Conservation (phyloP, 2,797 vertebrate species). For the Rhinogobio ventralis region DNA sequence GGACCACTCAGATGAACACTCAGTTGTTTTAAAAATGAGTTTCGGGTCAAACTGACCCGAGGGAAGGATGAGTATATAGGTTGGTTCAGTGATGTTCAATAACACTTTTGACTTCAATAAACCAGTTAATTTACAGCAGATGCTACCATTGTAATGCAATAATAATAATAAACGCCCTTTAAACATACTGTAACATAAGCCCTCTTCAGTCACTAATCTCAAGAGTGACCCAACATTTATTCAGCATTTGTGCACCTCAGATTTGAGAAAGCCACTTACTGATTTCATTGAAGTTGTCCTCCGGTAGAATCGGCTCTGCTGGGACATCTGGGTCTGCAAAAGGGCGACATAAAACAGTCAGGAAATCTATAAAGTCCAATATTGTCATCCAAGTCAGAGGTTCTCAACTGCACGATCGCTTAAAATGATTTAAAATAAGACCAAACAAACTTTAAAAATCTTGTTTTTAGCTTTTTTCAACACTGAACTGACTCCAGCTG, state of each 20-base stretch:
- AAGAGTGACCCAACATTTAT: background rate
- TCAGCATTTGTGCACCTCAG: background rate
- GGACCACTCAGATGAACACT: too few species aligned
- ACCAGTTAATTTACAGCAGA: background rate
- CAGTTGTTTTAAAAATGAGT: too few species aligned
- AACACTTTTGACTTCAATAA: background rate
- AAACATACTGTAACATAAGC: background rate
- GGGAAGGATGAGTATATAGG: background rate
- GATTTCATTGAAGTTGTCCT: constrained; percentile 75
- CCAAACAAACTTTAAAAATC: too few species aligned
- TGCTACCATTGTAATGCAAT: background rate
- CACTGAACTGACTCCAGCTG: too few species aligned
- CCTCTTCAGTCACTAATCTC: background rate
- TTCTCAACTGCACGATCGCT: background rate
- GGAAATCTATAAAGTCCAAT: background rate
- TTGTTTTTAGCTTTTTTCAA: background rate
- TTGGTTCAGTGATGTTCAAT: background rate
- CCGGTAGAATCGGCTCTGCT: constrained; percentile 76
- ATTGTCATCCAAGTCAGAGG: background rate
- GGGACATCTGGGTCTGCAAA: constrained; percentile 79
- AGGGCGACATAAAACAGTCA: constrained; percentile 36
- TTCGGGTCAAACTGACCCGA: too few species aligned
- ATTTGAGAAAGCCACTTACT: constrained; percentile 67
- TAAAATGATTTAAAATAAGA: background rate
- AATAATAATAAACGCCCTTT: background rate